Evolutionary conservation across 2,113 vertebrate species (phyloP).

Genomic region (Mohoua ochrocephala): DNA sequence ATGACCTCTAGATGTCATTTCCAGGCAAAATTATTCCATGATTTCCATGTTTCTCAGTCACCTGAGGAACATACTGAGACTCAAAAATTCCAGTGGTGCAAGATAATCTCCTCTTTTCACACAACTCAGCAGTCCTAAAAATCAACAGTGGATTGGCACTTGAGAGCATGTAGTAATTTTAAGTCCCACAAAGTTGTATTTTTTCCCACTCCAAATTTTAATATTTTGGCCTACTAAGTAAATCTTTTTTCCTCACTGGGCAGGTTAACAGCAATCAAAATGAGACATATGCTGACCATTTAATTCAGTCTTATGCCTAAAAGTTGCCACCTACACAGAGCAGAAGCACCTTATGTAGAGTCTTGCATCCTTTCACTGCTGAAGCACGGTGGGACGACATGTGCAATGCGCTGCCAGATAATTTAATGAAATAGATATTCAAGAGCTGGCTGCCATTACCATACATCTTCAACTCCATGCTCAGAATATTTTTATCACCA

Average conservation of each 20-base stretch:
- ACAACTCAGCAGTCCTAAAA: background rate
- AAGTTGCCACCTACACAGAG: background rate
- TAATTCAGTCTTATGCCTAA: background rate
- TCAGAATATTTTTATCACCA: slow-evolving; percentile 7
- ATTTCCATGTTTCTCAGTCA: background rate
- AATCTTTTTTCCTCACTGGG: background rate
- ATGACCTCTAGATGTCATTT: background rate
- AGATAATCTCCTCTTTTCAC: background rate
- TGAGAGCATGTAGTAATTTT: background rate
- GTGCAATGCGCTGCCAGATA: background rate
- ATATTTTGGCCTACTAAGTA: background rate
- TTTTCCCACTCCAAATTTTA: background rate
- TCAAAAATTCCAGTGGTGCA: background rate
- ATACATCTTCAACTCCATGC: background rate
- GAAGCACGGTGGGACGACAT: background rate
- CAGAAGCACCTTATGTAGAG: background rate
- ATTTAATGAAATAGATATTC: background rate
- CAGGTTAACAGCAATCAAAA: background rate
- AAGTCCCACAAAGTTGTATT: background rate
- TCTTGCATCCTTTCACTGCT: background rate
- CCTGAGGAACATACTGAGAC: background rate
- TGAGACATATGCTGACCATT: background rate
- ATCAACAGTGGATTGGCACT: background rate
- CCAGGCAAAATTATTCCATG: background rate
- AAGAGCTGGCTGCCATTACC: background rate